A percentile compares a stretch with the other conserved stretches of the same genome.
Conservation (phyloP, 2,888 invertebrate genomes). For the Cinara cedri region DNA sequence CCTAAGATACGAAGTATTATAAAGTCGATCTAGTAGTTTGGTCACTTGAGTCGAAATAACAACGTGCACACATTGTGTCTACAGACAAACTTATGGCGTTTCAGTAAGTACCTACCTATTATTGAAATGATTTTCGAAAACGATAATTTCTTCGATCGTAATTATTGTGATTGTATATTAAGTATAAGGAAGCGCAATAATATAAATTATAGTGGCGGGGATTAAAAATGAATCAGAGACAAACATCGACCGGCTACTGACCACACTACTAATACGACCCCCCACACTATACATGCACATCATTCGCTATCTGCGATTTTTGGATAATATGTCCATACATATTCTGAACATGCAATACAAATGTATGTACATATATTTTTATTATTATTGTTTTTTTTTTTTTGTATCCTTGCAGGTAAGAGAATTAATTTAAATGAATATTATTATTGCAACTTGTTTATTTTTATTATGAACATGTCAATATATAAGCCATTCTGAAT, state of each 20-base stretch:
- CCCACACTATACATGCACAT: background rate
- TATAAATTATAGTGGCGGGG: conserved; percentile 1
- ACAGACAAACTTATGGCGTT: background rate
- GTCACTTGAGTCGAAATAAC: no score
- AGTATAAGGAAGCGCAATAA: conserved; percentile 1
- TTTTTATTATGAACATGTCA: no score
- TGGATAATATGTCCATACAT: background rate
- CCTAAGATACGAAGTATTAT: no score
- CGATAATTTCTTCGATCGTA: background rate
- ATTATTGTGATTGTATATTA: background rate
- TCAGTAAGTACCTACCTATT: no score
- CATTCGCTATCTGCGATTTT: background rate
- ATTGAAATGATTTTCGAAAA: background rate
- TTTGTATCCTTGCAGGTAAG: no score
- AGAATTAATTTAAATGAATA: no score
- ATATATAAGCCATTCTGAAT: no score
- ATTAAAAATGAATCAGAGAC: conserved; percentile 9
- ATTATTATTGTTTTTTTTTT: no score
- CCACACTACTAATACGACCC: background rate
- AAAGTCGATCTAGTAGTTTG: no score
- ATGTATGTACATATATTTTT: no score
- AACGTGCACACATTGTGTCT: background rate
- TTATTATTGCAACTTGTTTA: no score
- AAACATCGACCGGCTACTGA: background rate
- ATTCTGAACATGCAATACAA: background rate